Conservation (phyloP, 2,888 invertebrate species). For the Sminthurinus aureus region DNA sequence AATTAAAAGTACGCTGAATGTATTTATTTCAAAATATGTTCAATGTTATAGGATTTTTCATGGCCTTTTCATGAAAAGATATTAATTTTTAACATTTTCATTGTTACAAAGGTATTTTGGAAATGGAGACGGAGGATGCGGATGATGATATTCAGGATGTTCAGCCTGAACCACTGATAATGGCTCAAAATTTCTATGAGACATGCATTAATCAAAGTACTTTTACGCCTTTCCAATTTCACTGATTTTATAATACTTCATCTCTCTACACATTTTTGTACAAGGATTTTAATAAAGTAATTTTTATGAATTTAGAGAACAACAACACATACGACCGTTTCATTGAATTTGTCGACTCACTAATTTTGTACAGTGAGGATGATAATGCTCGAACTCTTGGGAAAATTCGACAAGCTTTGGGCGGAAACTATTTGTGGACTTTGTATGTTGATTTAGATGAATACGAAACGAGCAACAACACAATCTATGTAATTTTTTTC, state of each 20-base stretch:
- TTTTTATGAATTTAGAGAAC: not conserved
- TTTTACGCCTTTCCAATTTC: not conserved
- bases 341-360: not conserved
- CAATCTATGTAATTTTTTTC: not conserved
- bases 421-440: not conserved
- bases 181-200: not conserved
- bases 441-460: not conserved
- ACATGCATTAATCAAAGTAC: not conserved
- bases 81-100: not conserved
- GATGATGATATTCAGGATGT: too few species aligned
- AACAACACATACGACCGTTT: not conserved
- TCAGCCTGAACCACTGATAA: not conserved
- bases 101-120: not conserved
- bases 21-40: not conserved
- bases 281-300: not conserved
- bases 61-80: not conserved
- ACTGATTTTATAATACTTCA: not conserved
- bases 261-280: not conserved
- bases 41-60: not conserved
- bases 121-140: too few species aligned
- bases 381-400: not conserved
- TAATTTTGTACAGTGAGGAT: not conserved
- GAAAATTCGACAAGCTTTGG: not conserved
- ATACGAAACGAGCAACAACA: not conserved
- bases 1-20: not conserved